Evolutionary conservation across 1,140 invertebrate species (phyloP).

Genomic region (Eufriesea mexicana): DNA sequence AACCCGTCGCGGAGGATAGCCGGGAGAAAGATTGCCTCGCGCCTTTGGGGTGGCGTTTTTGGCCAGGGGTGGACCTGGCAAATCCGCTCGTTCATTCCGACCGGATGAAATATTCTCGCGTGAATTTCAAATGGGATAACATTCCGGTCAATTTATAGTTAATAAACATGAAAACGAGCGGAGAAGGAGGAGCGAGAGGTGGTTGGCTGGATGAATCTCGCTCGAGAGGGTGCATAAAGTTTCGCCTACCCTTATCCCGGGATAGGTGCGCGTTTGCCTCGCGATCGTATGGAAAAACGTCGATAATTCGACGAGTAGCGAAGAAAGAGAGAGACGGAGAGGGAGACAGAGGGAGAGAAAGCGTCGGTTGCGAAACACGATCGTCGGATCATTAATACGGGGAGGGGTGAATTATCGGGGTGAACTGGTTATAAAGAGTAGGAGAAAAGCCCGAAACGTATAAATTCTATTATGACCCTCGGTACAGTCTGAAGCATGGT

Average conservation of each 20-base stretch:
- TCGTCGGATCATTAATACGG: background rate
- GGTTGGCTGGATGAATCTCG: slow-evolving; percentile 7
- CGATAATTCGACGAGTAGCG: background rate
- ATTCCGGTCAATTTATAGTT: slow-evolving; percentile 48
- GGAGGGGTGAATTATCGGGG: background rate
- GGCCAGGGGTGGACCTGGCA: slow-evolving; percentile 1
- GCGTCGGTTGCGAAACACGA: background rate
- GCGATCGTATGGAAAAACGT: background rate
- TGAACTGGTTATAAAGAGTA: background rate
- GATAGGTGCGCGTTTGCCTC: background rate
- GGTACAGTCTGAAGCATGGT: slow-evolving; percentile 26
- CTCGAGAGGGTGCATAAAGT: slow-evolving; percentile 45
- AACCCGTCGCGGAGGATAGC: background rate
- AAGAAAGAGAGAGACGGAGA: background rate
- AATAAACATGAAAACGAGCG: slow-evolving; percentile 31
- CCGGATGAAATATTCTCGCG: slow-evolving; percentile 23
- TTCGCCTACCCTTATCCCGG: slow-evolving; percentile 2
- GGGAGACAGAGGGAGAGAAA: background rate
- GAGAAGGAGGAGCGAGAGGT: background rate
- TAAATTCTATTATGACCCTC: slow-evolving; percentile 45
- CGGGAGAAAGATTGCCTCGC: slow-evolving; percentile 18
- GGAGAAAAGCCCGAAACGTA: background rate
- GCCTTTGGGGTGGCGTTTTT: background rate
- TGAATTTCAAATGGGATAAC: slow-evolving; percentile 49
- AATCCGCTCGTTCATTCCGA: slow-evolving; percentile 21